Evolutionary conservation across 37 sponge, comb jelly and placozoan genomes (phyloP), one percentile per base, ranked within the genome.

Genomic region (Diacarnus erythraeanus): DNA sequence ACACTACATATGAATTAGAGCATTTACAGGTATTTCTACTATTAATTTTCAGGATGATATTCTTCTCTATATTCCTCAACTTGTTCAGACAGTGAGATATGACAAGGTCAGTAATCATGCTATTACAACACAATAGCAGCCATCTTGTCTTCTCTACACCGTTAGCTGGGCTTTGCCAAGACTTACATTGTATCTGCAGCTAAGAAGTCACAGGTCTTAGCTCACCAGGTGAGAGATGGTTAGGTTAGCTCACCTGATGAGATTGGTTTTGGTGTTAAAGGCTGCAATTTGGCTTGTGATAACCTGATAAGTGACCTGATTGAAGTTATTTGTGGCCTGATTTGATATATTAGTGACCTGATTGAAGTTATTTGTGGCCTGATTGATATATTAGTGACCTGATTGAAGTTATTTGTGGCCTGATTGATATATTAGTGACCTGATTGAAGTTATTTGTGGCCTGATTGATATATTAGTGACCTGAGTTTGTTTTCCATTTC

Each of bases 21-120:
- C n/a, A n/a, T 64, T 20, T 64, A 23, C 15, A 64, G 9, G 15
- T 35, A 23, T 17, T 57, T 39, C 18, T 58, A 17, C 38, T 35
- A 66, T 58, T 34, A 26, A 30, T 58, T 21, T 27, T 10, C 72
- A 91, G 90, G 92, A 91, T 42, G 87, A 91, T 21, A 79, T 93
- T 27, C 76, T 98, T 42, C 75, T 91, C 76, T 88, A 87, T 69
- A 93, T 98, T 20, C 99, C 99, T 40, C 99, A 98, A 51, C 61
- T 98, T 38, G 94, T 98, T 9, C 99, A 98, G 68, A 87, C 93
- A 33, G 70, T 98, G 37, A 72, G 99, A 26, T 87, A 93, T 68
- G 99, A 98, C 79, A 79, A 88, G 80, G 87, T 86, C 0, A 73
- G 80, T 68, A 22, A 10, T 65, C n/a, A 17, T 54, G 10, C 56